phyloP scores from a whole-genome alignment of 2,888 invertebrate genomes.

The Drosophila robusta region DNA sequence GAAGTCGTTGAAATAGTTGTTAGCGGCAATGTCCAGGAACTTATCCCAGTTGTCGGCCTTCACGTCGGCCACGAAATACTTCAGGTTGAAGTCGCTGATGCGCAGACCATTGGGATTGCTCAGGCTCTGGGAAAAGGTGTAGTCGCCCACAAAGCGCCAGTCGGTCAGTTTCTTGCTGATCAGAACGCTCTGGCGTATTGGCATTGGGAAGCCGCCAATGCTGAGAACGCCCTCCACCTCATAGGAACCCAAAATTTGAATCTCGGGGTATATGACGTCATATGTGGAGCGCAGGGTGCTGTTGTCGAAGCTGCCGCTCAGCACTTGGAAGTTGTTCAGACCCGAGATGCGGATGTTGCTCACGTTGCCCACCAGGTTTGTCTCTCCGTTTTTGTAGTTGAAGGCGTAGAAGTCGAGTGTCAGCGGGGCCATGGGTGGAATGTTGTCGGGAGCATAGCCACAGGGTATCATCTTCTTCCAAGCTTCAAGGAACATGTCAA shows the following conservation, averaged over 20 bases:
- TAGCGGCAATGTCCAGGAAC: slow-evolving; percentile 65
- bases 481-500: slow-evolving; percentile 48
- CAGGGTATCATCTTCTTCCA: slow-evolving; percentile 72
- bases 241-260: slow-evolving; percentile 64
- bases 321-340: slow-evolving; percentile 54
- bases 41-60: slow-evolving; percentile 61
- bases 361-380: slow-evolving; percentile 59
- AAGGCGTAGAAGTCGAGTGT: slow-evolving; percentile 32
- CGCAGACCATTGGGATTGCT: slow-evolving; percentile 54
- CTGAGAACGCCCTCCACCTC: slow-evolving; percentile 47
- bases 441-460: slow-evolving; percentile 56
- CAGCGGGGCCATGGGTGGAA: slow-evolving; percentile 70
- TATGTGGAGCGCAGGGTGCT: slow-evolving; percentile 51
- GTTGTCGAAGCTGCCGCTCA: slow-evolving; percentile 53
- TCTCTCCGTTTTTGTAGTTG: slow-evolving; percentile 29
- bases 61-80: slow-evolving; percentile 59
- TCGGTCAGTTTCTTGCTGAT: slow-evolving; percentile 60
- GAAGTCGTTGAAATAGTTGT: slow-evolving; percentile 70
- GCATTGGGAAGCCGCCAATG: slow-evolving; percentile 46
- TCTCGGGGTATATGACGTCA: slow-evolving; percentile 62
- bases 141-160: slow-evolving; percentile 60
- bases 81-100: slow-evolving; percentile 56
- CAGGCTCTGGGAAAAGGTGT: slow-evolving; percentile 44
- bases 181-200: slow-evolving; percentile 45
- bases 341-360: slow-evolving; percentile 69